These are phyloP conservation scores for Paralichthys olivaceus DNA, from an alignment of 2,113 vertebrate genomes.

Conservation along the genomic window DNA sequence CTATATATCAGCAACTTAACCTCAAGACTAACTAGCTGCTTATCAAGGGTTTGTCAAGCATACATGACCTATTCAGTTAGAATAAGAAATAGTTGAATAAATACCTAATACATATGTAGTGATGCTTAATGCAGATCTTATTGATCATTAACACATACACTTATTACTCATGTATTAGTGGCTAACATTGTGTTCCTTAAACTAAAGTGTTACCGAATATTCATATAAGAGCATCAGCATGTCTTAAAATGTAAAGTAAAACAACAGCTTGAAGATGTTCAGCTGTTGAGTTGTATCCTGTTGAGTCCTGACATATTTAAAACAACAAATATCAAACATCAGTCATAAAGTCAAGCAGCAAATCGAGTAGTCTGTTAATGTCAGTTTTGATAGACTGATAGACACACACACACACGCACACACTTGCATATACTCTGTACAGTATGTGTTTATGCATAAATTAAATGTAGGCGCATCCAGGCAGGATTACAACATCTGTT, in stretches of 20 bases:
- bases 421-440: neutral
- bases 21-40: too few species aligned
- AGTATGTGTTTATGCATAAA: slow-evolving; percentile 2
- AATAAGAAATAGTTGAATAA: too few species aligned
- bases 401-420: neutral
- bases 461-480: neutral
- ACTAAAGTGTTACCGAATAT: too few species aligned
- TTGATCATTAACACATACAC: too few species aligned
- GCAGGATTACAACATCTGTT: slow-evolving; percentile 33
- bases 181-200: too few species aligned
- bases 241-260: neutral
- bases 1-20: too few species aligned
- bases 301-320: neutral
- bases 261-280: neutral
- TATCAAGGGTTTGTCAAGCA: too few species aligned
- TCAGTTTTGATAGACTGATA: slow-evolving; percentile 26
- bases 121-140: too few species aligned
- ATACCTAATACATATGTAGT: too few species aligned
- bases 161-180: too few species aligned
- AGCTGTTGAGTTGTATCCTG: neutral
- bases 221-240: neutral
- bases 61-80: too few species aligned
- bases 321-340: slow-evolving; percentile 15
- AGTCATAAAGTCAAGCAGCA: slow-evolving; percentile 18
- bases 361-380: slow-evolving; percentile 17